Conservation (phyloP, 2,888 invertebrate species). For the Stenotaenia linearis region DNA sequence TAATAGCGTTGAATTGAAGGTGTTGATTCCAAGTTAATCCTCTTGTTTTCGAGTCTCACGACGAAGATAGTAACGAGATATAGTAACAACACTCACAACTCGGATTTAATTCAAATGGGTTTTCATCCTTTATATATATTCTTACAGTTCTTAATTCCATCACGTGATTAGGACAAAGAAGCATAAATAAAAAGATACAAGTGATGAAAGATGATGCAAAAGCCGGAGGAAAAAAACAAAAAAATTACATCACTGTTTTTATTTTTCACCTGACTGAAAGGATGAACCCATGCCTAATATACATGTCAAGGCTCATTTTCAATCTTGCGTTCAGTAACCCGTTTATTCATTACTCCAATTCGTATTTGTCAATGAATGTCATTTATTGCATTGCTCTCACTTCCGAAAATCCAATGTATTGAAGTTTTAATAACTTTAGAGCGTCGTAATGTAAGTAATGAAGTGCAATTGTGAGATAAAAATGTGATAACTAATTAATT, state of each 20-base stretch:
- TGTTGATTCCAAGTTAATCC: neutral
- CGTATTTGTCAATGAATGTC: neutral
- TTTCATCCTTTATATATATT: neutral
- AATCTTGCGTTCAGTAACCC: neutral
- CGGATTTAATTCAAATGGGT: neutral
- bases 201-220: conserved; percentile 1
- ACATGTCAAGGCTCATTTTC: neutral
- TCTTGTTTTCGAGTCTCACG: neutral
- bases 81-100: neutral
- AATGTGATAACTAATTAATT: too few relatives aligned
- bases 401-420: too few relatives aligned
- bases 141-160: neutral
- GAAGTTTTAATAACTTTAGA: too few relatives aligned
- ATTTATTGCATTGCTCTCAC: too few relatives aligned
- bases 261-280: neutral
- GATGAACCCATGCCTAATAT: neutral
- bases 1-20: too few relatives aligned
- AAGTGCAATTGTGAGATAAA: too few relatives aligned
- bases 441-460: too few relatives aligned
- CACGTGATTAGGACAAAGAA: neutral
- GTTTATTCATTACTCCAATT: neutral
- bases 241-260: neutral
- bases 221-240: neutral
- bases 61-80: neutral
- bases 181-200: neutral